phyloP scores from a whole-genome alignment of 2,797 vertebrate species.

The Acropternis orthonyx region DNA sequence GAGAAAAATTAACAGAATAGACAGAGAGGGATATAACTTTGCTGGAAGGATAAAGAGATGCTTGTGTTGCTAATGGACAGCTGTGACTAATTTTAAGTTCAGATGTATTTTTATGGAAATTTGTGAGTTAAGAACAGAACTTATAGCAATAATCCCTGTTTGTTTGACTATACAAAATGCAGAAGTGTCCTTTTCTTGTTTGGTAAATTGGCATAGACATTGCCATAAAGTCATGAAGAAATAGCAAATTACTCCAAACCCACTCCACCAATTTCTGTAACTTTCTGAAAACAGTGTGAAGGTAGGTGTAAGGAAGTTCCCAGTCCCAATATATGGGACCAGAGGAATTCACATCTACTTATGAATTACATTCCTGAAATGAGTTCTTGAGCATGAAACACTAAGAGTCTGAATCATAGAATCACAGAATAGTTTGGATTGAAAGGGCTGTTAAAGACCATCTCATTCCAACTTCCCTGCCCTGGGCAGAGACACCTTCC shows the following conservation, averaged over 20 bases:
- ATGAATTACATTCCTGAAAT: neutral
- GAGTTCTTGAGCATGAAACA: neutral
- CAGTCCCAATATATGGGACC: fast-evolving
- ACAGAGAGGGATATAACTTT: neutral
- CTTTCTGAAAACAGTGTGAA: neutral
- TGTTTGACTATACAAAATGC: neutral
- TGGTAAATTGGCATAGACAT: neutral
- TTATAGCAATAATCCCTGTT: neutral
- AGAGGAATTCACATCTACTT: neutral
- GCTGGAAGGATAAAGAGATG: neutral
- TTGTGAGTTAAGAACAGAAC: neutral
- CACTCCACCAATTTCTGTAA: neutral
- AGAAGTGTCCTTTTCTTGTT: neutral
- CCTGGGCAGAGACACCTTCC: too few relatives aligned
- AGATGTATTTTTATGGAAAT: neutral
- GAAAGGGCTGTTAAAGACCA: neutral
- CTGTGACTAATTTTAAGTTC: neutral
- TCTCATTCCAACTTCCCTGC: neutral
- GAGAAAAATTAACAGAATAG: neutral
- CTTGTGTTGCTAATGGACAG: neutral
- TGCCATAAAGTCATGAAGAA: neutral
- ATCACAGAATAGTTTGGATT: neutral
- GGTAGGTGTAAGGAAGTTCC: neutral
- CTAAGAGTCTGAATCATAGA: neutral
- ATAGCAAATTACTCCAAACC: fast-evolving